A percentile compares a stretch with the other conserved stretches of the same genome.
These are phyloP conservation scores for Protomyctophum bolini DNA, from an alignment of 2,113 vertebrate species.

Conservation along the genomic window DNA sequence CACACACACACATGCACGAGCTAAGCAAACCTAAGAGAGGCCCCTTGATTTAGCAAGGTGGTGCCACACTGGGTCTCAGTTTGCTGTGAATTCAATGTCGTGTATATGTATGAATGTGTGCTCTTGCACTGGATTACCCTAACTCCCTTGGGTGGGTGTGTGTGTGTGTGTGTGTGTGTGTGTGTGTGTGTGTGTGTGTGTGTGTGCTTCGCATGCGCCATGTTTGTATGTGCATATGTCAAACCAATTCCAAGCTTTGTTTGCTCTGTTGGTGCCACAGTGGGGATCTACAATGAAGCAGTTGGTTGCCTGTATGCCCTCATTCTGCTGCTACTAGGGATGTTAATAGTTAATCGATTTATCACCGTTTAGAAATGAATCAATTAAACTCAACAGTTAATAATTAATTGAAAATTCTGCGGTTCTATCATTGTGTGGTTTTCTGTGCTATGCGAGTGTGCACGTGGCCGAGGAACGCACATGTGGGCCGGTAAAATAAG, in stretches of 20 bases:
- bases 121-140: slow-evolving; percentile 44
- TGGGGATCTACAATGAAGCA: slow-evolving; percentile 38
- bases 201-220: not conserved
- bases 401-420: too few relatives aligned
- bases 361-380: too few relatives aligned
- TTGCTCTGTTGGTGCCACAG: slow-evolving; percentile 52
- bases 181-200: not conserved
- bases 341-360: too few relatives aligned
- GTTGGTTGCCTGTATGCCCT: slow-evolving; percentile 36
- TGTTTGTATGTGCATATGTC: slow-evolving; percentile 8
- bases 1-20: slow-evolving; percentile 3
- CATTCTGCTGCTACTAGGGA: slow-evolving; percentile 31
- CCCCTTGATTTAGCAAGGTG: slow-evolving; percentile 51
- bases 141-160: slow-evolving; percentile 30
- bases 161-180: slow-evolving; percentile 1
- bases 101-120: slow-evolving; percentile 13
- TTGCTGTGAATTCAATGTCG: slow-evolving; percentile 49
- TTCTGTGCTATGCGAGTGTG: too few relatives aligned
- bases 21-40: slow-evolving; percentile 37
- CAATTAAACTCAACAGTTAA: too few relatives aligned
- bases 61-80: slow-evolving; percentile 56
- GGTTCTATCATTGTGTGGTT: too few relatives aligned
- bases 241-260: slow-evolving; percentile 47
- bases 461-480: too few relatives aligned
- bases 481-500: too few relatives aligned